phyloP scores from a whole-genome alignment of 2,113 vertebrate species.

The Picathartes gymnocephalus region DNA sequence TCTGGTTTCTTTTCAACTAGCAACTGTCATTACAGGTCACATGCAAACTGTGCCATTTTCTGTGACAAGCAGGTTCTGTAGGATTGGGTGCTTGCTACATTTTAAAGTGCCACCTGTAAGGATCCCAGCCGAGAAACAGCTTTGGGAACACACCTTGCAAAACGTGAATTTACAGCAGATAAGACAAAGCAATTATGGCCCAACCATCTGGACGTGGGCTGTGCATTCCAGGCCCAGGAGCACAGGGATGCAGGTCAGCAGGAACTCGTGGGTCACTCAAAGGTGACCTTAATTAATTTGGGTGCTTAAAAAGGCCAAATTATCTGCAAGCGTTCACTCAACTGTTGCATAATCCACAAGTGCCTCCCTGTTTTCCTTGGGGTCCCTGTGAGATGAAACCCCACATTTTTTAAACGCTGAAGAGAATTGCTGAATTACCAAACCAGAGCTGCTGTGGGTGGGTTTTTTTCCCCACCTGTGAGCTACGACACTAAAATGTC shows the following conservation, averaged over 20 bases:
- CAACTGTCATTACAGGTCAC: constrained; percentile 59
- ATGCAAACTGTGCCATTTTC: constrained; percentile 64
- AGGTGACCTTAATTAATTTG: neutral
- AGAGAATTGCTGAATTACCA: neutral
- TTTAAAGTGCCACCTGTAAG: constrained; percentile 59
- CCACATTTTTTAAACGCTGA: neutral
- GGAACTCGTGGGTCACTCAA: neutral
- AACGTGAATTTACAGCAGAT: neutral
- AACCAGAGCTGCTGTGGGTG: neutral
- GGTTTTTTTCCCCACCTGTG: neutral
- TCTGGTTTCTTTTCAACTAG: constrained; percentile 62
- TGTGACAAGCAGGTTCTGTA: constrained; percentile 60
- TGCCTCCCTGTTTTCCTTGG: neutral
- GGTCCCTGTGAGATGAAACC: neutral
- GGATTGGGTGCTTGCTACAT: constrained; percentile 25
- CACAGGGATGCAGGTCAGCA: neutral
- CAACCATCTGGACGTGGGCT: neutral
- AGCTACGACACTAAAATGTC: neutral
- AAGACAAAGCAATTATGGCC: neutral
- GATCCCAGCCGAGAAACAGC: constrained; percentile 27
- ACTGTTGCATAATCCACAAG: neutral
- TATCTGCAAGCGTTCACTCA: neutral
- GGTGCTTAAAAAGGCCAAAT: neutral
- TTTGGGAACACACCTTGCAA: constrained; percentile 45
- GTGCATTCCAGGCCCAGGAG: neutral